Conservation (phyloP, 1,140 invertebrate genomes). For the Psilanteris sp. region DNA sequence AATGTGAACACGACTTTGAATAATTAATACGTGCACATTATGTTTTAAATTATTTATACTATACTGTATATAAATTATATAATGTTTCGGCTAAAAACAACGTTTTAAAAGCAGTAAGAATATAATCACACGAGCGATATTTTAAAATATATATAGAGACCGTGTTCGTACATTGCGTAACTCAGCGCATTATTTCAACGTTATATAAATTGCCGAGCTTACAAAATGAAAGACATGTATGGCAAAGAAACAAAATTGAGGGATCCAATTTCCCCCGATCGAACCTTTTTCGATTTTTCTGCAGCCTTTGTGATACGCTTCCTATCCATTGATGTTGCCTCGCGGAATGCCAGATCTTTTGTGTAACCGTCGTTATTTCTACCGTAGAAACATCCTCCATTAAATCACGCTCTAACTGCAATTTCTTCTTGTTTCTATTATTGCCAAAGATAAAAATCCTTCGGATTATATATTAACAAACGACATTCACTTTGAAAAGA, state of each 20-base stretch:
- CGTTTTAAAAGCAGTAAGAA: too few species aligned
- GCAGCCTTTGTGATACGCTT: slow-evolving; percentile 46
- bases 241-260: slow-evolving; percentile 49
- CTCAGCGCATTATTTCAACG: slow-evolving; percentile 15
- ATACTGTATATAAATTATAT: too few species aligned
- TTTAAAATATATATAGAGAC: too few species aligned
- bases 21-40: too few species aligned
- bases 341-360: slow-evolving; percentile 49
- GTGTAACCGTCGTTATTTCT: slow-evolving; percentile 43
- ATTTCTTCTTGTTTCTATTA: slow-evolving; percentile 55
- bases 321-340: slow-evolving; percentile 38
- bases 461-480: slow-evolving; percentile 3
- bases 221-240: slow-evolving; percentile 30
- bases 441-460: slow-evolving; percentile 39
- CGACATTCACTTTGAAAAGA: not conserved
- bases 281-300: slow-evolving; percentile 55
- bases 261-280: slow-evolving; percentile 54
- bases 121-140: too few species aligned
- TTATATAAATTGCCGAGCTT: slow-evolving; percentile 32
- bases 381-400: slow-evolving; percentile 35
- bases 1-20: too few species aligned
- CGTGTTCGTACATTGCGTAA: not conserved
- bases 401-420: slow-evolving; percentile 50
- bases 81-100: too few species aligned
- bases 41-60: too few species aligned